These are phyloP conservation scores for Tretioscincus oriximinensis DNA, from an alignment of 2,113 vertebrate genomes.

Conservation along the genomic window DNA sequence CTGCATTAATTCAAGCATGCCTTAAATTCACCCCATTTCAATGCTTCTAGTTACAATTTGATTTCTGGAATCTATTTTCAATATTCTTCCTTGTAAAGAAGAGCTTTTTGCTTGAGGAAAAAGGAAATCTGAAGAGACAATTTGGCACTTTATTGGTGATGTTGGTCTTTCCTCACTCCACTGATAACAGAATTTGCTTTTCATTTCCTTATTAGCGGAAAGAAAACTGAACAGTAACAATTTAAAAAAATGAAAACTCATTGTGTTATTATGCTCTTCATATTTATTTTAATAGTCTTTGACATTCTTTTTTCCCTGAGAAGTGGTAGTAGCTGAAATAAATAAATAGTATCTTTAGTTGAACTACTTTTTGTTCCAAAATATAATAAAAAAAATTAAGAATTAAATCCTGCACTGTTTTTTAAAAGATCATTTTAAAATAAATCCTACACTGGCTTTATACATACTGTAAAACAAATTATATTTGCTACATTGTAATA, in stretches of 20 bases:
- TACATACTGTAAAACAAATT: rapidly evolving
- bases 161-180: not conserved
- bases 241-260: not conserved
- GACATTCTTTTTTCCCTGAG: not conserved
- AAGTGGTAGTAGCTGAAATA: not conserved
- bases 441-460: no score
- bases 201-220: not conserved
- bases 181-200: not conserved
- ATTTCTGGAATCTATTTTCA: not conserved
- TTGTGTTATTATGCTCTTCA: not conserved
- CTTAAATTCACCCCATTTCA: not conserved
- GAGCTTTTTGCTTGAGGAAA: not conserved
- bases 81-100: not conserved
- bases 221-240: not conserved
- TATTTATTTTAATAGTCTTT: not conserved
- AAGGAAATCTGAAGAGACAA: not conserved
- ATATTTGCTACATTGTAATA: no score
- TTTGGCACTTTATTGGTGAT: not conserved
- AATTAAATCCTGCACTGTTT: not conserved
- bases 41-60: not conserved
- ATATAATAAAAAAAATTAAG: rapidly evolving
- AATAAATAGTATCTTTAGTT: not conserved
- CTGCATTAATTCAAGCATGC: not conserved
- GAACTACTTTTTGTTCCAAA: not conserved
- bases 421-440: not conserved